Percentiles rank a stretch among this genome's conserved stretches.
Conservation (phyloP, 2,888 invertebrate species). For the Apotomis turbidana region DNA sequence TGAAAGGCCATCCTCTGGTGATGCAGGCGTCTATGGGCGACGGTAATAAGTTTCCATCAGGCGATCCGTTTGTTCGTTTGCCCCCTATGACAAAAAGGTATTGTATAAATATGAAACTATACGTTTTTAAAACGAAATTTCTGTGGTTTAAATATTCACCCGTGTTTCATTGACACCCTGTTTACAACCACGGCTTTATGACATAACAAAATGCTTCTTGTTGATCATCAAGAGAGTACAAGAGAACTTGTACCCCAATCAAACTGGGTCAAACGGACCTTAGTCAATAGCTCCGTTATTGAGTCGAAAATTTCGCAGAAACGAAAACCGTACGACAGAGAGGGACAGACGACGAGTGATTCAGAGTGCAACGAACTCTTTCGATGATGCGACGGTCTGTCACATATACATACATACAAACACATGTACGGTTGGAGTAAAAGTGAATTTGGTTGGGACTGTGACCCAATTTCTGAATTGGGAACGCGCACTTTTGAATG, state of each 20-base stretch:
- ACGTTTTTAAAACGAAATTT: no score
- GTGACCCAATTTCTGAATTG: slow-evolving; percentile 3
- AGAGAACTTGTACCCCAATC: neutral
- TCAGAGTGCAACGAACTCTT: slow-evolving; percentile 39
- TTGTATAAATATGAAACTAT: no score
- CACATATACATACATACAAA: slow-evolving; percentile 11
- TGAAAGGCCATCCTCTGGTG: no score
- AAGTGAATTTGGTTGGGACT: slow-evolving; percentile 16
- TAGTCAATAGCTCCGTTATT: slow-evolving; percentile 6
- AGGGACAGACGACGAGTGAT: slow-evolving; percentile 30
- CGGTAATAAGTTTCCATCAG: no score
- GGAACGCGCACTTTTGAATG: neutral
- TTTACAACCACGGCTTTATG: no score
- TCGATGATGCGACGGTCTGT: slow-evolving; percentile 41
- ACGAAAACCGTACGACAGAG: slow-evolving; percentile 10
- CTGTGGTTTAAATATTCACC: no score
- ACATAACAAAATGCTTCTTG: neutral
- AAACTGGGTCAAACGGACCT: slow-evolving; percentile 4
- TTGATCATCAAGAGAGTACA: neutral
- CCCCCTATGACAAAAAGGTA: no score
- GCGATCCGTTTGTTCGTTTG: no score
- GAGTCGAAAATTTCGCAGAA: slow-evolving; percentile 16
- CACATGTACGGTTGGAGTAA: slow-evolving; percentile 13
- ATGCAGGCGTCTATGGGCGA: no score
- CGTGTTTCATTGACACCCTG: no score